A percentile compares a stretch with the other conserved stretches of the same genome.
Evolutionary conservation across 2,888 invertebrate genomes (phyloP).

Genomic region (Limnephilus auricula): DNA sequence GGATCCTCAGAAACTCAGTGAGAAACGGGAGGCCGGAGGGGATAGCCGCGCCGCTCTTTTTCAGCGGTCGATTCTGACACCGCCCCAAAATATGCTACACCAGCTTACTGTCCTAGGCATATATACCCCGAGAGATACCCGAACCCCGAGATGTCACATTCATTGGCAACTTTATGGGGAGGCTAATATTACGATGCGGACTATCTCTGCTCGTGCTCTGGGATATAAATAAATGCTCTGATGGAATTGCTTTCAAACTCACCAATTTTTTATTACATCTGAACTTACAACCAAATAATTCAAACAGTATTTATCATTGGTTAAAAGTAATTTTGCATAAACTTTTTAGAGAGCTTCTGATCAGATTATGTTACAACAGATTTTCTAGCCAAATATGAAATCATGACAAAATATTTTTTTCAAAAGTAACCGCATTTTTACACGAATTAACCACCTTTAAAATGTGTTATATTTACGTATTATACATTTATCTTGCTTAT

Average conservation of each 20-base stretch:
- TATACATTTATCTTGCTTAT: not conserved
- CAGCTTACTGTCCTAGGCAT: slow-evolving; percentile 12
- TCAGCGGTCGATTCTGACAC: slow-evolving; percentile 35
- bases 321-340: not conserved
- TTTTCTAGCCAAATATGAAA: not conserved
- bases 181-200: not conserved
- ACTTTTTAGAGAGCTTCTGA: not conserved
- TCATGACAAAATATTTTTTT: not conserved
- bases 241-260: not conserved
- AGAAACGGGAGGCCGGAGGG: slow-evolving; percentile 15
- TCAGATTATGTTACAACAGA: not conserved
- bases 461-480: not conserved
- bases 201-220: not conserved
- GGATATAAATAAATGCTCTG: not conserved
- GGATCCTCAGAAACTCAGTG: slow-evolving; percentile 51
- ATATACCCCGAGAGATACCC: slow-evolving; percentile 8
- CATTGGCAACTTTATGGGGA: slow-evolving; percentile 24
- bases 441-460: not conserved
- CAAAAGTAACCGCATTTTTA: not conserved
- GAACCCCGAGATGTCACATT: slow-evolving; percentile 22
- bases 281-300: not conserved
- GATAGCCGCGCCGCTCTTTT: not conserved
- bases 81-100: slow-evolving; percentile 50
- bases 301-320: not conserved
- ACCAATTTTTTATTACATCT: not conserved